A percentile compares a stretch with the other conserved stretches of the same genome.
Conservation (phyloP, 2,797 vertebrate genomes). For the Chelonia mydas region DNA sequence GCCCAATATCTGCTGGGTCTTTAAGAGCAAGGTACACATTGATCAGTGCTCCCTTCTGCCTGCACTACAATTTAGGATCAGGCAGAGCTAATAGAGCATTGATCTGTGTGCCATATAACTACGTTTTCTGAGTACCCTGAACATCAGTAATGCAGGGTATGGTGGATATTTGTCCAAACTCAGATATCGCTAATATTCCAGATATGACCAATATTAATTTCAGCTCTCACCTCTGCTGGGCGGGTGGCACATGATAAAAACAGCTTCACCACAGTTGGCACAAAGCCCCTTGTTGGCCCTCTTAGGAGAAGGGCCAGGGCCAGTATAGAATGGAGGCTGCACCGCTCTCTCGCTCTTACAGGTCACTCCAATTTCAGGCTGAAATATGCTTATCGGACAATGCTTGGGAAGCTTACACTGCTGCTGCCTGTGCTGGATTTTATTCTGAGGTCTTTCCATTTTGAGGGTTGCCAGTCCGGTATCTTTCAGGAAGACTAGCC, state of each 20-base stretch:
- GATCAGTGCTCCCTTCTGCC: not conserved
- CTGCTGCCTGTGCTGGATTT: not conserved
- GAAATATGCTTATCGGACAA: not conserved
- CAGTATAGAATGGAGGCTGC: not conserved
- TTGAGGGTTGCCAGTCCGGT: not conserved
- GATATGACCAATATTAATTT: not conserved
- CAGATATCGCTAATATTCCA: not conserved
- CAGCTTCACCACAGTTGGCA: not conserved
- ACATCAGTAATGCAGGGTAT: not conserved
- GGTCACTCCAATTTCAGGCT: not conserved
- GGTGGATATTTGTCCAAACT: not conserved
- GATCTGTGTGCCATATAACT: not conserved
- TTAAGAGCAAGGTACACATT: not conserved
- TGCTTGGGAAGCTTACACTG: not conserved
- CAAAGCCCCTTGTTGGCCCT: not conserved
- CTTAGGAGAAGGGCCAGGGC: fast-evolving
- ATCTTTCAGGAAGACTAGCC: not conserved
- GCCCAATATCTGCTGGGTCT: not conserved
- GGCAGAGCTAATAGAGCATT: not conserved
- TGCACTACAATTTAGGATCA: not conserved
- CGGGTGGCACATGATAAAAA: not conserved
- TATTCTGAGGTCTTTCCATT: not conserved
- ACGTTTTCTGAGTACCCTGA: not conserved
- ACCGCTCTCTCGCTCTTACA: not conserved
- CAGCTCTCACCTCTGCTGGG: not conserved